Evolutionary conservation across 2,797 vertebrate genomes (phyloP).

Genomic region (Hippocampus kuda): DNA sequence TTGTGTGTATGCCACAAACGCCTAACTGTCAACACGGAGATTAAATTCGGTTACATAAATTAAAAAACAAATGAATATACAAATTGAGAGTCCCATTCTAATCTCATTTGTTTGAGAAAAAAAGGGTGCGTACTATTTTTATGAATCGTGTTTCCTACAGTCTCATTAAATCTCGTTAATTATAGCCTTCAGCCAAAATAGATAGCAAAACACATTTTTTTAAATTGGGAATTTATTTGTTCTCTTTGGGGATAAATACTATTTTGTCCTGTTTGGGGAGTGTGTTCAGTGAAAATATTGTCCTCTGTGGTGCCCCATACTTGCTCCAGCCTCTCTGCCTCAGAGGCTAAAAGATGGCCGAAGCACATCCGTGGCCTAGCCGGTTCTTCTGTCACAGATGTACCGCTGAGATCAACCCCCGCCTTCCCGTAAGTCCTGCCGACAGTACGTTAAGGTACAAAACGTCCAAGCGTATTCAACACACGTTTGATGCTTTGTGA

Average conservation of each 20-base stretch:
- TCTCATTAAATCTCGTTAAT: neutral
- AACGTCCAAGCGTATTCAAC: neutral
- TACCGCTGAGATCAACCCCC: conserved; percentile 84
- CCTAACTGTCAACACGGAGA: neutral
- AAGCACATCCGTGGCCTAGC: conserved; percentile 81
- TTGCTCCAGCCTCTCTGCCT: conserved; percentile 22
- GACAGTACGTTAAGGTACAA: neutral
- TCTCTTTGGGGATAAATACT: neutral
- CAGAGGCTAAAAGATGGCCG: conserved; percentile 78
- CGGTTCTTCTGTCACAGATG: conserved; percentile 96
- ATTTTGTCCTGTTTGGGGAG: conserved; percentile 12
- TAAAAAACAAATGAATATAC: neutral
- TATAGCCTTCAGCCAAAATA: neutral
- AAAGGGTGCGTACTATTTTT: neutral
- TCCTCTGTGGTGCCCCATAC: conserved; percentile 51
- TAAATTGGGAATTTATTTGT: neutral
- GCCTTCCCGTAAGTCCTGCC: conserved; percentile 76
- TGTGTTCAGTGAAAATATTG: conserved; percentile 38
- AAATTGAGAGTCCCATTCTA: too few species aligned
- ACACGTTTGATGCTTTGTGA: neutral
- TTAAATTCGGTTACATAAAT: neutral
- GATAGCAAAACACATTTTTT: too few species aligned
- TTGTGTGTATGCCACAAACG: conserved; percentile 12
- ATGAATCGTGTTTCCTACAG: neutral
- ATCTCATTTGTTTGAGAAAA: neutral